Evolutionary conservation across 2,888 invertebrate species (phyloP).

Genomic region (Spodoptera picta): DNA sequence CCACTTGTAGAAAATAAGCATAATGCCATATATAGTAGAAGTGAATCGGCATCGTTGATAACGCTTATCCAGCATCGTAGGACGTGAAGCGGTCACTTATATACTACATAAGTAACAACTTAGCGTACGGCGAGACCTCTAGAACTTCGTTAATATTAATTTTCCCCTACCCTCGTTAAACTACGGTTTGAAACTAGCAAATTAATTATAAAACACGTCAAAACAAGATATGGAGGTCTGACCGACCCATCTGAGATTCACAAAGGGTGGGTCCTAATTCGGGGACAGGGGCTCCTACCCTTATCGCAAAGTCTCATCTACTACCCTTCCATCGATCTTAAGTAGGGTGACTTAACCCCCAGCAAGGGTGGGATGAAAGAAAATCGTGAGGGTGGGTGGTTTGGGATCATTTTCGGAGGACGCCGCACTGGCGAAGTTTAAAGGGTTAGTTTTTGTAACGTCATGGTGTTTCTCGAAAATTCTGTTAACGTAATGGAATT

Average conservation of each 20-base stretch:
- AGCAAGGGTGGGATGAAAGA: conserved; percentile 82
- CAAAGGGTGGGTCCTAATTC: conserved; percentile 84
- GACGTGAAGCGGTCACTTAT: conserved; percentile 1
- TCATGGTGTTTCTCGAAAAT: conserved; percentile 64
- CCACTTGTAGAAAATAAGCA: no score
- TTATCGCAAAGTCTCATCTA: conserved; percentile 86
- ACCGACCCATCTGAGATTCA: conserved; percentile 82
- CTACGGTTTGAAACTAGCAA: conserved; percentile 86
- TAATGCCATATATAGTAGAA: no score
- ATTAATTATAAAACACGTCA: conserved; percentile 88
- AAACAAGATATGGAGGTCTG: conserved; percentile 84
- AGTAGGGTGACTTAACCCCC: conserved; percentile 86
- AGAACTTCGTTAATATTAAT: conserved; percentile 76
- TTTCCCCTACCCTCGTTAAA: conserved; percentile 78
- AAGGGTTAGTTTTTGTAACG: conserved; percentile 83
- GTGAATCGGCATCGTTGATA: neutral
- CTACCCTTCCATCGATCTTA: conserved; percentile 87
- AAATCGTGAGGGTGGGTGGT: conserved; percentile 82
- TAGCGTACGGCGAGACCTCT: conserved; percentile 20
- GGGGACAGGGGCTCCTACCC: conserved; percentile 77
- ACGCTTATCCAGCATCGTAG: neutral
- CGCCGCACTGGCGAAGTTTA: conserved; percentile 65
- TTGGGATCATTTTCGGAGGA: conserved; percentile 71
- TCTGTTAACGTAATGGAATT: conserved; percentile 48
- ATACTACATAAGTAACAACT: conserved; percentile 34